Base-by-base conservation (phyloP, 2,888 invertebrate genomes). In the Strigamia maritima region DNA sequence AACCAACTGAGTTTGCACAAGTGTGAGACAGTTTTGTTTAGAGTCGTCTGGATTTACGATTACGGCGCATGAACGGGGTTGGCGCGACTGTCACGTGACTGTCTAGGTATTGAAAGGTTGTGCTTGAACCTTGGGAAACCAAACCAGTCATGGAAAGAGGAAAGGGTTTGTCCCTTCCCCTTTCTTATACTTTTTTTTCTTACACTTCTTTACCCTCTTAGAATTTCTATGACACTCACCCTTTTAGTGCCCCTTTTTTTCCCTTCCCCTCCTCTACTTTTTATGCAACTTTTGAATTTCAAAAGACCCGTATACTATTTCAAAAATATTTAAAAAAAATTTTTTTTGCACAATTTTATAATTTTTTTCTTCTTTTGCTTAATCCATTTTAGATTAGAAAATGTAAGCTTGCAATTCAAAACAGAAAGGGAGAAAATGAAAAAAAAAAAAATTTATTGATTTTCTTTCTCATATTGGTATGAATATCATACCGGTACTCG, bases 91-190 rank as follows among this genome's bases (percentile, higher is more conserved):
- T 70, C 70, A 70, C 70, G 70, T 70, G 70, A 70, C 70, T 70
- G 70, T 70, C 70, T 70, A 70, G 70, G 70, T 70, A 70, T 70
- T 70, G 70, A 70, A 70, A 70, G 70, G 70, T 70, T 70, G 70
- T 28, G 70, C 70, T 28, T 16, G 19, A 54, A 54, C 70, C 28
- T 70, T 70, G 70, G 70, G 70, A 70, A 70, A 70, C 26, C 70
- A 70, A 70, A 70, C 70, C 70, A 70, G 60, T 60, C 60, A 60
- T n/a, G n/a, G n/a, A n/a, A n/a, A n/a, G n/a, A 28, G 70, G 28
- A 70, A 70, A 28, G 70, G 70, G 19, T 60, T 60, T 60, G 60
- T 60, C 24, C 60, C 60, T 19, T 60, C 60, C 60, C 60, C 60
- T 44, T n/a, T 44, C 44, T 44, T 44, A 44, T 16, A 44, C 44